Evolutionary conservation across 1,140 invertebrate genomes (phyloP), one percentile per base, ranked within the genome.

Genomic region (Euura lappo): DNA sequence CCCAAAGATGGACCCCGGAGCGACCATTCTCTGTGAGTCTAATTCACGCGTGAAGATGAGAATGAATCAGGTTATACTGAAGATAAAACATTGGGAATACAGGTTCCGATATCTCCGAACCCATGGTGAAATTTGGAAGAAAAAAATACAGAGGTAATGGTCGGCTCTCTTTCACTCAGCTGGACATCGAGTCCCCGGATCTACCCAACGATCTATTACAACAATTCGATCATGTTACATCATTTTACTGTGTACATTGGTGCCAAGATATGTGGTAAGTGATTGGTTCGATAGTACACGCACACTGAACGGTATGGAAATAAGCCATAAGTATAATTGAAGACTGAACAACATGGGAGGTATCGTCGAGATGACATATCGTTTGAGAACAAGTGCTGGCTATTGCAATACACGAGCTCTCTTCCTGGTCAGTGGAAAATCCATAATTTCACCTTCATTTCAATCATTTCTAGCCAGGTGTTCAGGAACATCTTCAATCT

Each of bases 191-290:
- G 51, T 74, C 83, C 1, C 79, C 82, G 3, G 80, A 90, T 0
- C 78, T 91, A 65, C 89, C 90, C 0, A 81, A 82, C 2, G 80
- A 90, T 13, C 75, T 90, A 74, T 76, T 84, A 8, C 89, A 84
- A n/a, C 82, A 84, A 46, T 95, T 93, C 76, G 89, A 93, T 74
- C 93, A 95, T 78, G 90, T 91, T 1, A 91, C 94, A 68, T 96
- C 94, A 0, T 95, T 96, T 78, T 95, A 95, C 80, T 94, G 94
- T 75, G 85, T 96, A 1, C 94, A 96, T 77, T 96, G 94, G 94
- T 91, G 95, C 45, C 90, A 91, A 73, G 90, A 95, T 79, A 91
- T 94, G 77, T 89, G 89, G 90, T 94, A 89, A 87, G 28, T 28
- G 28, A 28, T 28, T 28, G 28, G 28, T 28, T 28, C 28, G 28